These are phyloP conservation scores for Campaea margaritaria DNA, from an alignment of 2,888 invertebrate species.

Conservation along the genomic window DNA sequence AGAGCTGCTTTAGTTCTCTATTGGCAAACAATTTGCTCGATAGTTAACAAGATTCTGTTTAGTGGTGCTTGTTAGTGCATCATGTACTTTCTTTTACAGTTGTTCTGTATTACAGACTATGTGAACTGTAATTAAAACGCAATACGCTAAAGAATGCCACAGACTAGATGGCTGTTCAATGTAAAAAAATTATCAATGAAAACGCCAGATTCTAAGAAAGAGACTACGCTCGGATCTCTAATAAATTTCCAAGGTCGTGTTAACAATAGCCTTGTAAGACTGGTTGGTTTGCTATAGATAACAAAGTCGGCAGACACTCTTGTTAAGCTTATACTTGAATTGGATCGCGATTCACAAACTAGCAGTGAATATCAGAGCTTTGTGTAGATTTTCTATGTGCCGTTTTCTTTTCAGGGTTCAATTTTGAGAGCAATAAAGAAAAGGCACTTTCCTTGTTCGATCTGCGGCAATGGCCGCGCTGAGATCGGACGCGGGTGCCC, in stretches of 20 bases:
- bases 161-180: not conserved
- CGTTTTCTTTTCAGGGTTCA: constrained; percentile 38
- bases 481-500: constrained; percentile 20
- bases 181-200: constrained; percentile 16
- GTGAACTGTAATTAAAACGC: no score
- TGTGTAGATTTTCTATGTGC: constrained; percentile 41
- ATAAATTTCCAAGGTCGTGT: constrained; percentile 36
- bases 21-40: constrained; percentile 18
- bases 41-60: constrained; percentile 11
- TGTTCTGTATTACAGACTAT: no score
- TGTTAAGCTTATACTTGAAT: constrained; percentile 45
- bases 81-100: not conserved
- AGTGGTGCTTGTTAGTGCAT: constrained; percentile 7
- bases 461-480: constrained; percentile 29
- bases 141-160: not conserved
- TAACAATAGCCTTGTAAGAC: constrained; percentile 44
- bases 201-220: constrained; percentile 34
- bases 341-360: constrained; percentile 37
- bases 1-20: constrained; percentile 14
- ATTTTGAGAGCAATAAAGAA: constrained; percentile 42
- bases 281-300: constrained; percentile 30
- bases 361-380: constrained; percentile 25
- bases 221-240: constrained; percentile 33
- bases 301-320: constrained; percentile 31
- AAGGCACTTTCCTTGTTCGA: constrained; percentile 43